Conservation (phyloP, 1,140 invertebrate genomes). For the Diorhabda sublineata region DNA sequence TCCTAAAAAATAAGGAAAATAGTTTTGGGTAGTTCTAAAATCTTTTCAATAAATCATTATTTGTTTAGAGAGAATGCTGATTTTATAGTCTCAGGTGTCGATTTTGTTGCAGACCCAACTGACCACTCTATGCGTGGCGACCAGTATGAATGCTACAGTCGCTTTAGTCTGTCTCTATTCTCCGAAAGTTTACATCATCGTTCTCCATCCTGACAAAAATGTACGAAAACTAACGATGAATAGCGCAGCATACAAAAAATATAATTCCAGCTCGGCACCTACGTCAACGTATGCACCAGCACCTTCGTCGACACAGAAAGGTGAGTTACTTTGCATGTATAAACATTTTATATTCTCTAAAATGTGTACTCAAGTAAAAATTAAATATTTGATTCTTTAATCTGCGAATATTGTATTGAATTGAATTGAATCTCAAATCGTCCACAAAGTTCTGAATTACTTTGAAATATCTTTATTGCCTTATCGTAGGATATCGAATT, state of each 20-base stretch:
- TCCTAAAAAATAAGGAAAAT: no score
- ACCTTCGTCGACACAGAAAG: slow-evolving; percentile 25
- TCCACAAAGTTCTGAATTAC: no score
- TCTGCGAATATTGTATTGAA: no score
- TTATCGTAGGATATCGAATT: no score
- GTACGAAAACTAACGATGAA: slow-evolving; percentile 49
- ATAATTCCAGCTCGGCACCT: slow-evolving; percentile 35
- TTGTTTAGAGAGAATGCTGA: no score
- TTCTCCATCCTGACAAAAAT: slow-evolving; percentile 68
- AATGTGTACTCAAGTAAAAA: no score
- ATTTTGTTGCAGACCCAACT: slow-evolving; percentile 60
- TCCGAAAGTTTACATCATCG: slow-evolving; percentile 70
- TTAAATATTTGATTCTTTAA: no score
- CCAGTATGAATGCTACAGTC: slow-evolving; percentile 68
- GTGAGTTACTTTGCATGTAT: slow-evolving; percentile 9
- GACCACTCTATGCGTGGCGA: slow-evolving; percentile 67
- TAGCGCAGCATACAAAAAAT: slow-evolving; percentile 48
- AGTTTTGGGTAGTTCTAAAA: no score
- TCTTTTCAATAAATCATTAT: no score
- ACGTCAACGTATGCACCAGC: slow-evolving; percentile 35
- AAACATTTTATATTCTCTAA: no score
- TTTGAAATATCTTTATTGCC: no score
- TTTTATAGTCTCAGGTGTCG: slow-evolving; percentile 3
- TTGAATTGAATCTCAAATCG: no score
- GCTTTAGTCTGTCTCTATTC: slow-evolving; percentile 68